Percentiles rank a stretch among this genome's conserved stretches.
These are phyloP conservation scores for Girardinus metallicus DNA, from an alignment of 2,797 vertebrate species.

Conservation along the genomic window DNA sequence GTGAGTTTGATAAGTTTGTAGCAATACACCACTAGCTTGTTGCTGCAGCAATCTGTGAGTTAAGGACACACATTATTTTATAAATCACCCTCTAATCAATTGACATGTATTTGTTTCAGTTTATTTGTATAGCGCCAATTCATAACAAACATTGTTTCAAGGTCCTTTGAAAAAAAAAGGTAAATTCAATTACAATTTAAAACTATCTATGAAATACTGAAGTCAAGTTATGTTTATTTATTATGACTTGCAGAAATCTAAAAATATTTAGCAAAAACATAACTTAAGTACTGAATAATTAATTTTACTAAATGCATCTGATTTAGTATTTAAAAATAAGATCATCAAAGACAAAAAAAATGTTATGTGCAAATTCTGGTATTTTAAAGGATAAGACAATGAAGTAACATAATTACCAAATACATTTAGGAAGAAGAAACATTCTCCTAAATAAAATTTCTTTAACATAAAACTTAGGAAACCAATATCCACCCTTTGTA, in stretches of 20 bases:
- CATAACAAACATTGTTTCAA: background rate
- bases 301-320: background rate
- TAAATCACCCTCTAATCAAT: conserved; percentile 10
- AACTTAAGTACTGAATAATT: background rate
- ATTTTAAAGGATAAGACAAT: background rate
- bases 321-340: background rate
- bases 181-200: background rate
- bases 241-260: background rate
- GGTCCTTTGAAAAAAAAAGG: background rate
- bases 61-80: background rate
- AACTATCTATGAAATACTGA: background rate
- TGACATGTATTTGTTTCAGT: conserved; percentile 20
- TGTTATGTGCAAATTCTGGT: background rate
- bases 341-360: background rate
- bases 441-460: background rate
- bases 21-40: background rate
- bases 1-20: conserved; percentile 19
- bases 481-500: background rate
- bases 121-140: background rate
- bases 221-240: background rate
- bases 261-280: background rate
- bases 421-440: background rate
- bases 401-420: background rate
- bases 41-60: conserved; percentile 9
- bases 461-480: background rate